A percentile compares a stretch with the other conserved stretches of the same genome.
Conservation (phyloP, 2,888 invertebrate species). For the Noctua janthe region DNA sequence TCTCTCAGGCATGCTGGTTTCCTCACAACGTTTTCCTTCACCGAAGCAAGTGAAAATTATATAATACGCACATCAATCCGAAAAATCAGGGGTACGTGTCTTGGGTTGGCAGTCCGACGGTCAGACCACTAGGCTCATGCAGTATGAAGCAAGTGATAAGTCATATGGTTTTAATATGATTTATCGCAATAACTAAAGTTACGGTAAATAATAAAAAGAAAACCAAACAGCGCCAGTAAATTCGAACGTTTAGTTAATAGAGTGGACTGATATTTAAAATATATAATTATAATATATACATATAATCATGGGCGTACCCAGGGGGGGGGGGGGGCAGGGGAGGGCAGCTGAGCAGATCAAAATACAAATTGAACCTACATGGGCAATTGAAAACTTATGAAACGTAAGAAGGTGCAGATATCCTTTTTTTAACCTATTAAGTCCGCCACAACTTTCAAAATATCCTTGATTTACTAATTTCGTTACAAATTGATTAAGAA, state of each 20-base stretch:
- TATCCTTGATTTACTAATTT: not conserved
- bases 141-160: too few relatives aligned
- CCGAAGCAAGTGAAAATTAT: too few relatives aligned
- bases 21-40: too few relatives aligned
- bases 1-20: too few relatives aligned
- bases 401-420: not conserved
- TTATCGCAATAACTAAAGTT: not conserved
- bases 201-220: not conserved
- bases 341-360: not conserved
- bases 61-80: too few relatives aligned
- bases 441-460: too few relatives aligned
- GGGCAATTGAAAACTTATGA: not conserved
- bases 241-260: not conserved
- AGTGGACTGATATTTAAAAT: not conserved
- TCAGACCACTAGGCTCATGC: too few relatives aligned
- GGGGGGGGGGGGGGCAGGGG: too few relatives aligned
- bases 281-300: too few relatives aligned
- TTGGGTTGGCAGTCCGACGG: too few relatives aligned
- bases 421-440: not conserved
- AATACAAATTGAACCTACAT: not conserved
- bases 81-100: too few relatives aligned
- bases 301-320: too few relatives aligned
- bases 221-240: not conserved
- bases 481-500: slow-evolving; percentile 15
- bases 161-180: not conserved